Conservation (phyloP, 2,888 invertebrate genomes). For the Heliconius cydno region DNA sequence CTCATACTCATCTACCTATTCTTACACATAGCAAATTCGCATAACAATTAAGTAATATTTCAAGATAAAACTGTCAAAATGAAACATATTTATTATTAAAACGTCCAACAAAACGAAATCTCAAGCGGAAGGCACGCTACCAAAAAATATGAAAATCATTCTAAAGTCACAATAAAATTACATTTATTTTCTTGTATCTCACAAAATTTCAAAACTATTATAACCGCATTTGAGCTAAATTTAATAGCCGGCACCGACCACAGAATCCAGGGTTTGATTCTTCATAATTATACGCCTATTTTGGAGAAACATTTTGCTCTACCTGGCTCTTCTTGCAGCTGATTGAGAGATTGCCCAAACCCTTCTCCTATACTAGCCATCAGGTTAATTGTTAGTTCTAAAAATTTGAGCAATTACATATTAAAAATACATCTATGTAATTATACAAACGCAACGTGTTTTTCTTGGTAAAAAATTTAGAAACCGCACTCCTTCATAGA, state of each 20-base stretch:
- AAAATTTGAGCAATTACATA: conserved; percentile 50
- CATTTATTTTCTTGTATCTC: conserved; percentile 64
- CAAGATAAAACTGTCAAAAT: conserved; percentile 64
- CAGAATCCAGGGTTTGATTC: conserved; percentile 71
- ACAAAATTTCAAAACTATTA: conserved; percentile 68
- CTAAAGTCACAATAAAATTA: conserved; percentile 63
- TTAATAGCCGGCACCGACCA: conserved; percentile 74
- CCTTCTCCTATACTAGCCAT: conserved; percentile 52
- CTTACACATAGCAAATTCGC: not conserved
- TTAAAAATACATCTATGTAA: conserved; percentile 46
- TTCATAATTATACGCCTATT: conserved; percentile 79
- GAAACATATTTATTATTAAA: conserved; percentile 69
- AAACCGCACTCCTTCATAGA: conserved; percentile 22
- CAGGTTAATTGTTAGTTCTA: conserved; percentile 61
- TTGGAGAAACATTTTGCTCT: conserved; percentile 66
- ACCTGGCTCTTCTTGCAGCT: conserved; percentile 70
- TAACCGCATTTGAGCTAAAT: conserved; percentile 79
- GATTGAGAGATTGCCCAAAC: conserved; percentile 67
- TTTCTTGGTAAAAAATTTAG: conserved; percentile 30
- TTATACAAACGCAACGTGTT: conserved; percentile 49
- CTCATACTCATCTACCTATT: not conserved
- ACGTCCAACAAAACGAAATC: conserved; percentile 54
- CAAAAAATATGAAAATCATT: conserved; percentile 57
- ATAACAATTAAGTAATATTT: conserved; percentile 58
- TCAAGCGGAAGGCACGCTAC: conserved; percentile 71